phyloP scores from a whole-genome alignment of 2,113 vertebrate species.

The Dipodomys merriami region DNA sequence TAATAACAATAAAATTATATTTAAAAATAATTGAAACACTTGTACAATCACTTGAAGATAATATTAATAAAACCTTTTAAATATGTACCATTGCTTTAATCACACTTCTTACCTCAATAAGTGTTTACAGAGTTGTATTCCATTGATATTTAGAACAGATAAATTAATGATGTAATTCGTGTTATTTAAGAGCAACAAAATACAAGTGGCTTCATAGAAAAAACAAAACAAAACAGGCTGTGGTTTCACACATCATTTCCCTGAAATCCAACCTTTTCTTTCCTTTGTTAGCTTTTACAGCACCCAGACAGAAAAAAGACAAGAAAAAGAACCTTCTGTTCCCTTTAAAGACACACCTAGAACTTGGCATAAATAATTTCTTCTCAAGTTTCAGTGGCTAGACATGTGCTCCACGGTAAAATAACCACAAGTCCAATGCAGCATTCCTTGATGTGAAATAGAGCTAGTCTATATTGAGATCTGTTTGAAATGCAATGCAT shows the following conservation, averaged over 20 bases:
- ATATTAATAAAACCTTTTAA: not conserved
- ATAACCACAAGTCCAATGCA: not conserved
- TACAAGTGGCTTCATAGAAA: not conserved
- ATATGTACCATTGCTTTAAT: not conserved
- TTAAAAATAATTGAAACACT: too few species aligned
- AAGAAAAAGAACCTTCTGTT: not conserved
- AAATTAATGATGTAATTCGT: not conserved
- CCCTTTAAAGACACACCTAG: not conserved
- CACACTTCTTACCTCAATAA: not conserved
- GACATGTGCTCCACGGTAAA: not conserved
- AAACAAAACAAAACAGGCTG: not conserved
- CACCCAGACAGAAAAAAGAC: not conserved
- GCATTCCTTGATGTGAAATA: not conserved
- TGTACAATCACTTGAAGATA: not conserved
- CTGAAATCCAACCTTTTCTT: not conserved
- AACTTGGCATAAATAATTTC: not conserved
- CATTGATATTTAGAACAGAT: not conserved
- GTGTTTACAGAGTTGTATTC: not conserved
- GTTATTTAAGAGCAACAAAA: not conserved
- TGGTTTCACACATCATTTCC: not conserved
- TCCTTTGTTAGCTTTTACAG: not conserved
- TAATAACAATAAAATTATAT: too few species aligned
- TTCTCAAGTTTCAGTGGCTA: not conserved
- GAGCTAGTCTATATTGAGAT: not conserved
- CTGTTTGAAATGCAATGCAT: not conserved